Evolutionary conservation across 2,888 invertebrate species (phyloP), one percentile per base, ranked within the genome.

Genomic region (Brachypalpus laphriformis): DNA sequence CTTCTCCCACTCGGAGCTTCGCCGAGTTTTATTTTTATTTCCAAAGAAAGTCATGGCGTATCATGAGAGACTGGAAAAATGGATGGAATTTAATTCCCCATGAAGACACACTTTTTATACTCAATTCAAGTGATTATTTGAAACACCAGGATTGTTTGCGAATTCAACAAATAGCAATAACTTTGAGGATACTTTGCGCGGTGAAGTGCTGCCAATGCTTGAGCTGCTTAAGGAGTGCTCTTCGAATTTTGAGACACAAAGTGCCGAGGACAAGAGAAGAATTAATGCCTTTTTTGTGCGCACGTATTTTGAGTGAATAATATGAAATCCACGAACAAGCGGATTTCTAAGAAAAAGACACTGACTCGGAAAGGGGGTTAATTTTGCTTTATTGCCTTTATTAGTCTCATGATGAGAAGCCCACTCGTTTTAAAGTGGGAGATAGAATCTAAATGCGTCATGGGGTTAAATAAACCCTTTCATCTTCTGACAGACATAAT

Each of bases 61-160:
- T 20, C 42, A 11, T 28, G 16, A 16, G 61, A 22, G 3, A 37
- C 8, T 16, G 11, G n/a, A 11, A 4, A 22, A 49, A 49, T 6
- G 11, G 8, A 49, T 9, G n/a, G 2, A 61, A 45, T 28, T 42
- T 31, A 16, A 51, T 37, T 25, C 49, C 51, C 28, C 31, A 51
- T 25, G 40, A 61, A 72, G 66, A 51, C 16, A 31, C 25, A 14
- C 14, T 3, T 37, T 61, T 57, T 18, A 71, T 47, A 22, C 57
- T 47, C 9, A 34, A 51, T 47, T 37, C 57, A 59, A 72, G 54
- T 25, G 59, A 45, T 54, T 74, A 42, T 63, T 59, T 65, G n/a
- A 31, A 74, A 54, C 20, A 61, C 45, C 49, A 54, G 37, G 11
- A 75, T 68, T 74, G 68, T 76, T 56, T 74, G 74, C 68, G 70